These are phyloP conservation scores for Mnemiopsis leidyi DNA, from an alignment of 37 sponge, comb jelly and placozoan species.

Conservation along the genomic window DNA sequence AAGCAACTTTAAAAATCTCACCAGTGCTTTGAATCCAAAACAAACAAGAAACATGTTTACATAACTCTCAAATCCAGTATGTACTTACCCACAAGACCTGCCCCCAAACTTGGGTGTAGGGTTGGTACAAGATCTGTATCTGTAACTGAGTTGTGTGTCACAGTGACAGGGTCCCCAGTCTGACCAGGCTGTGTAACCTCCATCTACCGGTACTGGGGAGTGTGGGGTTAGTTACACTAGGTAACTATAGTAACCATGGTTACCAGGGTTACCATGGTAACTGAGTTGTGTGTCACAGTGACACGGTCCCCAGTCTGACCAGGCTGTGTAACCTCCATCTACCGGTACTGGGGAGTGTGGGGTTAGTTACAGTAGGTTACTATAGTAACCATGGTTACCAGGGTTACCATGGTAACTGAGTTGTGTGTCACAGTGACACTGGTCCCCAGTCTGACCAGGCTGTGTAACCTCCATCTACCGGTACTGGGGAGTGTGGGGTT, in stretches of 20 bases:
- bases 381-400: background rate
- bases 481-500: conserved; percentile 21
- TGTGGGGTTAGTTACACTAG: too few relatives aligned
- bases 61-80: too few relatives aligned
- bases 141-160: background rate
- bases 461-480: conserved; percentile 20
- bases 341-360: conserved; percentile 7
- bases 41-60: too few relatives aligned
- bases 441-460: conserved; percentile 65
- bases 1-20: too few relatives aligned
- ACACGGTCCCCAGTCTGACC: conserved; percentile 65
- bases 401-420: background rate
- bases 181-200: conserved; percentile 50
- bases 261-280: background rate
- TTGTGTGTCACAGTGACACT: background rate
- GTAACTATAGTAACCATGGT: background rate
- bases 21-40: too few relatives aligned
- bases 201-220: conserved; percentile 15
- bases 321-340: conserved; percentile 33
- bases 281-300: background rate
- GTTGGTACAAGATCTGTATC: conserved; percentile 36
- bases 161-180: conserved; percentile 63
- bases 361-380: too few relatives aligned
- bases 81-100: background rate
- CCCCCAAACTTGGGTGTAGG: conserved; percentile 38